Conservation (phyloP, 23 tunicate species). For the Corella eumyota region DNA sequence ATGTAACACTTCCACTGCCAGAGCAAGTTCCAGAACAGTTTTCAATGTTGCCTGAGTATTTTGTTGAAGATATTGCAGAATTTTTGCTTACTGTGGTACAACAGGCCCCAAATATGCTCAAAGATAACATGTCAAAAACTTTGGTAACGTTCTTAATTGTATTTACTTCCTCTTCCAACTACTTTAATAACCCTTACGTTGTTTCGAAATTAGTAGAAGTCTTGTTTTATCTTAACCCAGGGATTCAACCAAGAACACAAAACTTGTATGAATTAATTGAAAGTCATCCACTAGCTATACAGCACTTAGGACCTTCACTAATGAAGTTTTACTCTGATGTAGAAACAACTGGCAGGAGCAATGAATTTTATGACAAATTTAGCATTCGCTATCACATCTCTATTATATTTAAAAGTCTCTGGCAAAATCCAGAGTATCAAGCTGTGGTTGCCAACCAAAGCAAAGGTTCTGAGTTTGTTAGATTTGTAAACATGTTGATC, state of each 20-base stretch:
- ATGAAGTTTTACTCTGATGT: conserved; percentile 96
- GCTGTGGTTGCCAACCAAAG: conserved; percentile 29
- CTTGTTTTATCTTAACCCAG: conserved; percentile 40
- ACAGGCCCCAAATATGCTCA: conserved; percentile 35
- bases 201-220: conserved; percentile 92
- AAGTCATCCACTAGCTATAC: conserved; percentile 50
- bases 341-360: conserved; percentile 83
- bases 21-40: conserved; percentile 33
- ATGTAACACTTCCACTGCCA: conserved; percentile 47
- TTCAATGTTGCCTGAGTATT: conserved; percentile 59
- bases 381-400: conserved; percentile 87
- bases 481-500: conserved; percentile 89
- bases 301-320: conserved; percentile 51
- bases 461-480: conserved; percentile 68
- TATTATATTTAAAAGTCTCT: conserved; percentile 63
- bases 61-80: conserved; percentile 82
- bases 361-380: conserved; percentile 95
- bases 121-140: conserved; percentile 12
- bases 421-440: conserved; percentile 73
- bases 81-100: conserved; percentile 56
- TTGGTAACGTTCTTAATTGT: conserved; percentile 43
- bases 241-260: conserved; percentile 39
- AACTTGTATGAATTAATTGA: conserved; percentile 46
- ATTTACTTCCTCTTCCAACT: conserved; percentile 55
- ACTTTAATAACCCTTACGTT: conserved; percentile 81